Conservation (phyloP, 2,797 vertebrate species). For the Gymnoscopelus braueri region DNA sequence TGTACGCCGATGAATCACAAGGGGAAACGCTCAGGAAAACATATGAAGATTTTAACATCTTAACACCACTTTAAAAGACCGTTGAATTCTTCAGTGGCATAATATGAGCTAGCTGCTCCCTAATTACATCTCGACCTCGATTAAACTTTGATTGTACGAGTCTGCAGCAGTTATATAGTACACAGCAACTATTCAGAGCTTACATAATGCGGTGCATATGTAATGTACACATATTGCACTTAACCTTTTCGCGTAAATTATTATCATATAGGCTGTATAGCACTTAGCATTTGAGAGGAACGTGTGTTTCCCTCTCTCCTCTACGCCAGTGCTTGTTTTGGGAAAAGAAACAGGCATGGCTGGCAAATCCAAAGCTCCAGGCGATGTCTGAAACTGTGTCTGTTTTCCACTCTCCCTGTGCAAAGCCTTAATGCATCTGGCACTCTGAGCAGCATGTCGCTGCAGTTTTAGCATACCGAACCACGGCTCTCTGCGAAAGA, state of each 20-base stretch:
- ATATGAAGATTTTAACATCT: conserved; percentile 36
- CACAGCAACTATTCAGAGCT: conserved; percentile 31
- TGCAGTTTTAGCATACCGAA: conserved; percentile 71
- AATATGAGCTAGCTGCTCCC: not conserved
- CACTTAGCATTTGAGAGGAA: conserved; percentile 49
- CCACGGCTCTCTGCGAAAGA: conserved; percentile 57
- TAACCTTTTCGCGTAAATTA: conserved; percentile 17
- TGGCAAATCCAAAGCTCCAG: conserved; percentile 67
- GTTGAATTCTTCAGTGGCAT: conserved; percentile 21
- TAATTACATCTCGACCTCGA: conserved; percentile 35
- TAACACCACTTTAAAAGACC: conserved; percentile 27
- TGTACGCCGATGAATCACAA: conserved; percentile 7
- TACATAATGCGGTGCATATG: conserved; percentile 11
- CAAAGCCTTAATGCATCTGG: conserved; percentile 73
- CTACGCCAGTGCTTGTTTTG: conserved; percentile 65
- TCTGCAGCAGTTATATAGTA: conserved; percentile 37
- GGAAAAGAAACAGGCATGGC: conserved; percentile 66
- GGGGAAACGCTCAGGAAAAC: conserved; percentile 14
- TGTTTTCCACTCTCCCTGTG: conserved; percentile 61
- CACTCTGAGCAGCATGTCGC: conserved; percentile 67
- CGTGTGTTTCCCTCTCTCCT: conserved; percentile 37
- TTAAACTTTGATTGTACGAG: conserved; percentile 53
- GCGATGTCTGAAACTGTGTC: conserved; percentile 70
- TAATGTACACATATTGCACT: conserved; percentile 26
- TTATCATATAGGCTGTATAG: not conserved